Evolutionary conservation across 2,797 vertebrate species (phyloP).

Genomic region (Poeciliopsis infans): DNA sequence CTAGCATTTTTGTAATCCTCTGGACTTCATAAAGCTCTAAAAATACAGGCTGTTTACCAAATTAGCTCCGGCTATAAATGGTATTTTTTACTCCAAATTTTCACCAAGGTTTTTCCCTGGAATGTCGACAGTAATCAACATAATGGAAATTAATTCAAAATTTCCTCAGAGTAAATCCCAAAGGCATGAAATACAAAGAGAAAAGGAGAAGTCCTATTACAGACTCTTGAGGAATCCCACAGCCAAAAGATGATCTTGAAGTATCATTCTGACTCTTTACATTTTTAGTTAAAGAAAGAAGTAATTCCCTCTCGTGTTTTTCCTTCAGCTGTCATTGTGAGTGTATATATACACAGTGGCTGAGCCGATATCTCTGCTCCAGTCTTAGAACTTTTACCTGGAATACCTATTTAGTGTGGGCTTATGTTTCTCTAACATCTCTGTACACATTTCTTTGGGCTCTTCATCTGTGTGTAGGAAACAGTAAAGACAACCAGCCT

Average conservation of each 20-base stretch:
- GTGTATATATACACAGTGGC: background rate
- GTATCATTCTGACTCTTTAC: background rate
- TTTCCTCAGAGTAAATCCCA: background rate
- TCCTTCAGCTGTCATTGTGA: background rate
- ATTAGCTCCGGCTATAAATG: too few relatives aligned
- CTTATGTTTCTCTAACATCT: slow-evolving; percentile 8
- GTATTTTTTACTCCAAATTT: too few relatives aligned
- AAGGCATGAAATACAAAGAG: background rate
- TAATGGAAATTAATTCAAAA: background rate
- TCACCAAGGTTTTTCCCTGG: background rate
- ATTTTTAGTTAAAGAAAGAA: background rate
- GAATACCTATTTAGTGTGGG: background rate
- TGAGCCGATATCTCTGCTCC: background rate
- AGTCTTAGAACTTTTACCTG: background rate
- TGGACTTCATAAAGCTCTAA: too few relatives aligned
- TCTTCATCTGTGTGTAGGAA: slow-evolving; percentile 50
- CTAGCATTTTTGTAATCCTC: too few relatives aligned
- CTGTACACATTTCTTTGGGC: slow-evolving; percentile 10
- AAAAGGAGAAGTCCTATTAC: background rate
- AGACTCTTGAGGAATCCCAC: background rate
- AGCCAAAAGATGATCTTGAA: background rate
- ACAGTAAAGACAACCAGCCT: slow-evolving; percentile 59
- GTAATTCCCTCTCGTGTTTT: background rate
- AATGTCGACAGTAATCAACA: background rate
- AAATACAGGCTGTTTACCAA: too few relatives aligned